phyloP scores from a whole-genome alignment of 1,140 invertebrate genomes.

The Ruditapes philippinarum region DNA sequence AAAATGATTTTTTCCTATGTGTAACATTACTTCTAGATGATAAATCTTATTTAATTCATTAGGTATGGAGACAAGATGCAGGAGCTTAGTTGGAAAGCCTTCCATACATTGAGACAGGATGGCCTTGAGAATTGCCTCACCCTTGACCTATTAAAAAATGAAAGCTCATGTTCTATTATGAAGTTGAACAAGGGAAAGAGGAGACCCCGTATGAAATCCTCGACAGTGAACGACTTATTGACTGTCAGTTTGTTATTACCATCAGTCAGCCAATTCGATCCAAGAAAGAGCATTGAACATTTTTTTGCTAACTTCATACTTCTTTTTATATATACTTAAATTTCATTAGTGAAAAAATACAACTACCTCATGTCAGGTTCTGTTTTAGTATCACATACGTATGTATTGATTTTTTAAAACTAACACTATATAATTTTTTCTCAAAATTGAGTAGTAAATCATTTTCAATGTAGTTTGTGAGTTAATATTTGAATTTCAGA shows the following conservation, averaged over 20 bases:
- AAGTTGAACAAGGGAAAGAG: constrained; percentile 10
- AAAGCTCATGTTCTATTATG: constrained; percentile 30
- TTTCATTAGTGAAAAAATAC: too few relatives aligned
- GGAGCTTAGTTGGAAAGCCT: not conserved
- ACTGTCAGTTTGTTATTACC: constrained; percentile 3
- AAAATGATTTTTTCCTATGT: too few relatives aligned
- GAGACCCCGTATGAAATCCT: not conserved
- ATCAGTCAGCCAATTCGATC: constrained; percentile 13
- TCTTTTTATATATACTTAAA: too few relatives aligned
- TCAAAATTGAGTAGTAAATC: too few relatives aligned
- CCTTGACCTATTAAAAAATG: constrained; percentile 32
- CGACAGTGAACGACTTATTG: constrained; percentile 11
- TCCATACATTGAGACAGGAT: not conserved
- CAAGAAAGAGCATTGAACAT: not conserved
- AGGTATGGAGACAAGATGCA: not conserved
- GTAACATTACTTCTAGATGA: not conserved
- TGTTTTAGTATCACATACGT: too few relatives aligned
- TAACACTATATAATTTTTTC: too few relatives aligned
- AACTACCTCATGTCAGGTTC: too few relatives aligned
- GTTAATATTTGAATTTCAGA: constrained; percentile 22
- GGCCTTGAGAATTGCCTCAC: constrained; percentile 6
- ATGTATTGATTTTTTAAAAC: too few relatives aligned
- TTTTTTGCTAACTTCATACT: not conserved
- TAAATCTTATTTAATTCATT: not conserved
- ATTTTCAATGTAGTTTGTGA: too few relatives aligned